phyloP scores from a whole-genome alignment of 2,113 vertebrate genomes.

The Xiphophorus maculatus region DNA sequence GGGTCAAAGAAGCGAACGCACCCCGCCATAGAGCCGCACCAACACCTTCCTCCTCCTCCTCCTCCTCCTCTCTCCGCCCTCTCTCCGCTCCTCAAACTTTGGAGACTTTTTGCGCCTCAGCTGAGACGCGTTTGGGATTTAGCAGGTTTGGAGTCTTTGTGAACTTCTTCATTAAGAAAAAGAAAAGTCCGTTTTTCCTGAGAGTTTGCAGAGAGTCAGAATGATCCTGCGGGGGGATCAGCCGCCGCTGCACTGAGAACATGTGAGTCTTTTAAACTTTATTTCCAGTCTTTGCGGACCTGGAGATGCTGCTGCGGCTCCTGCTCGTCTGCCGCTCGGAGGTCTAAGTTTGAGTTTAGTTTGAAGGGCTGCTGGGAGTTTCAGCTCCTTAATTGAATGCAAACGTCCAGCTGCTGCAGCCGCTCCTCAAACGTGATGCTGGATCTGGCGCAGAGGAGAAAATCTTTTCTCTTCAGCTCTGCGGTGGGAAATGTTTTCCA shows the following conservation, averaged over 20 bases:
- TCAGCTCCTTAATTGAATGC: no score
- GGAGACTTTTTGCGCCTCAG: slow-evolving; percentile 26
- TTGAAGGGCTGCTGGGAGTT: no score
- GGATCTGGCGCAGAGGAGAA: no score
- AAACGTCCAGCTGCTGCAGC: no score
- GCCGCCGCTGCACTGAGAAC: slow-evolving; percentile 68
- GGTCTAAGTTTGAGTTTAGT: no score
- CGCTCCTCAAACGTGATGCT: no score
- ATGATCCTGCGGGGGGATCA: slow-evolving; percentile 63
- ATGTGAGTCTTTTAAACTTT: slow-evolving; percentile 70
- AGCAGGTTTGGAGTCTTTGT: background rate
- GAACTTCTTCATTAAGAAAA: background rate
- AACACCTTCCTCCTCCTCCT: background rate
- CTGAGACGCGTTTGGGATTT: slow-evolving; percentile 15
- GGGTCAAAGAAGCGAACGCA: slow-evolving; percentile 14
- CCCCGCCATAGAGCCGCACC: background rate
- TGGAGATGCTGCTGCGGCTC: background rate
- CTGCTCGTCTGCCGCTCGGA: no score
- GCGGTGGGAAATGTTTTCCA: no score
- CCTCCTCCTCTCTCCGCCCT: background rate
- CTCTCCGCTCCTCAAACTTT: slow-evolving; percentile 27
- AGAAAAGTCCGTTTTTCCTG: background rate
- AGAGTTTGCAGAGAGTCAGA: slow-evolving; percentile 19
- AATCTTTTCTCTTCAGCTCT: no score
- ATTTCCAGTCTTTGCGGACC: background rate